Base-by-base conservation (phyloP, 2,113 vertebrate species). In the Embiotoca jacksoni region DNA sequence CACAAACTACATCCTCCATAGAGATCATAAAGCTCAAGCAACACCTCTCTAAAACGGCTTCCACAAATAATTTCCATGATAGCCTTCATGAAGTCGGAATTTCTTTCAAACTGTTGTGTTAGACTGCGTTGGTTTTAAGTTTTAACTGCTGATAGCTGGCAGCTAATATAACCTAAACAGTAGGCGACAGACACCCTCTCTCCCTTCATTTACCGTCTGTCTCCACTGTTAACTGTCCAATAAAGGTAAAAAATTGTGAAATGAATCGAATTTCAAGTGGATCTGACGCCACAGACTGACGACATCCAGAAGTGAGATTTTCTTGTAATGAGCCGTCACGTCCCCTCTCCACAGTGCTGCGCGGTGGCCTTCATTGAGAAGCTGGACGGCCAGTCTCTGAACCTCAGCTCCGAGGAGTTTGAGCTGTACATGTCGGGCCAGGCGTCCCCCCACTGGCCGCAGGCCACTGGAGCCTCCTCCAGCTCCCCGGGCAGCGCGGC, bases 291-390 rank as follows among this genome's bases (percentile, higher is more conserved):
- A 11, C 44, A 37, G 30, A 70, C 10, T 5, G 62, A 60, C 36
- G 41, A 7, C 3, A 7, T 52, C 62, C 13, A 14, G 3, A 44
- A 33, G 7, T 33, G 31, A 69, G 33, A 16, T 47, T 37, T 54
- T 3, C 6, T 33, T 11, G 36, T 68, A 76, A 67, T 61, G 30
- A 63, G 6, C 37, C 16, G 23, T 11, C 11, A 0, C 36, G 2
- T 44, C 13, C 23, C 30, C n/a, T 61, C 33, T 79, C 83, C 59
- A 5, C 81, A 99, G 98, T 99, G 98, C 87, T 99, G 98, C 36
- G 96, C 97, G 0, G 96, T 99, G 88, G 96, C 97, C 72, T 99
- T 99, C 94, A 99, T 99, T 67, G 98, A 99, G 90, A 99, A 99
- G 79, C 90, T 99, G 78, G 98, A 99, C 10, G 98, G 95, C 52